Evolutionary conservation across 2,113 vertebrate species (phyloP).

Genomic region (Petromus typicus): DNA sequence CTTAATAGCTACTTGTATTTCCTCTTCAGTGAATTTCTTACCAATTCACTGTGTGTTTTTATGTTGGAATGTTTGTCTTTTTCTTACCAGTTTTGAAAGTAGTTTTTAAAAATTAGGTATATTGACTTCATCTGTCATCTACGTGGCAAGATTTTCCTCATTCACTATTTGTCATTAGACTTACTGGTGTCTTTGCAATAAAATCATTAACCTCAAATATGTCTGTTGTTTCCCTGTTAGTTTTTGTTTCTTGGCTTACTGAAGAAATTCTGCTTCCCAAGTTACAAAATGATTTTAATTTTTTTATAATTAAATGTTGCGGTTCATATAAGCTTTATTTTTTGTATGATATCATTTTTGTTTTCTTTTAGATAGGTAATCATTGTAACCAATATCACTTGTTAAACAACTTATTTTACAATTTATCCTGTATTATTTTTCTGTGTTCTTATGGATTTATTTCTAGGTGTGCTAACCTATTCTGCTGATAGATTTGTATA

Average conservation of each 20-base stretch:
- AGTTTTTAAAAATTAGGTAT: neutral
- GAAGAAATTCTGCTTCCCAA: constrained; percentile 14
- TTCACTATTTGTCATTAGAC: constrained; percentile 21
- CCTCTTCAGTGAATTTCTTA: neutral
- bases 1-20: neutral
- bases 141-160: neutral
- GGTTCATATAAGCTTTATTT: neutral
- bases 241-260: constrained; percentile 10
- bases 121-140: constrained; percentile 32
- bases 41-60: neutral
- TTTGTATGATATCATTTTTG: neutral
- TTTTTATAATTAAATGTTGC: neutral
- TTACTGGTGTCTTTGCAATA: neutral
- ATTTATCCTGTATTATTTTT: neutral
- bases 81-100: constrained; percentile 24
- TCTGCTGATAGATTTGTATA: neutral
- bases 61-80: neutral
- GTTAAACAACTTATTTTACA: neutral
- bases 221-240: constrained; percentile 18
- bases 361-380: neutral
- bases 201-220: constrained; percentile 46
- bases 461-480: neutral
- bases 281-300: constrained; percentile 19
- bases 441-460: neutral
- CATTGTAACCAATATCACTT: neutral